Evolutionary conservation across 2,888 invertebrate genomes (phyloP).

Genomic region (Crematogaster levior): DNA sequence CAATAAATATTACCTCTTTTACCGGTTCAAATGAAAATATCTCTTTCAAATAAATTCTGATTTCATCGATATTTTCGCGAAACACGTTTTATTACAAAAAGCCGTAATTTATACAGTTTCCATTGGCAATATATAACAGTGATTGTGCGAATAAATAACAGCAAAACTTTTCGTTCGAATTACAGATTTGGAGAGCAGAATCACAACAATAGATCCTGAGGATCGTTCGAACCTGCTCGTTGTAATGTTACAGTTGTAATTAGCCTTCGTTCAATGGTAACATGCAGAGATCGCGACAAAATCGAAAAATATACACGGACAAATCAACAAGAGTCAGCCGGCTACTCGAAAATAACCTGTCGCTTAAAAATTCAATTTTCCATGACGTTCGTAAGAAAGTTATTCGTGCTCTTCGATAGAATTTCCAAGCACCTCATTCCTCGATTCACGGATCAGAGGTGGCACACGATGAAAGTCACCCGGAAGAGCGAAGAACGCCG

Average conservation of each 20-base stretch:
- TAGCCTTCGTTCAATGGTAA: slow-evolving; percentile 20
- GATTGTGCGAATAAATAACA: slow-evolving; percentile 22
- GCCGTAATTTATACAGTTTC: slow-evolving; percentile 21
- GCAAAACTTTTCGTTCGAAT: not conserved
- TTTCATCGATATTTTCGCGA: slow-evolving; percentile 18
- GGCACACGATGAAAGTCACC: slow-evolving; percentile 60
- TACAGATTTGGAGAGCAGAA: not conserved
- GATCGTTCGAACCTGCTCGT: not conserved
- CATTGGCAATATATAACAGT: not conserved
- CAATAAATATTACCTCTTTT: slow-evolving; percentile 37
- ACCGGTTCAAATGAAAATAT: slow-evolving; percentile 3
- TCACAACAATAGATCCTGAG: not conserved
- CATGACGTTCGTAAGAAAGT: slow-evolving; percentile 55
- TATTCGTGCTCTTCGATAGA: slow-evolving; percentile 56
- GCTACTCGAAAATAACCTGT: slow-evolving; percentile 65
- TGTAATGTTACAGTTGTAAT: slow-evolving; percentile 22
- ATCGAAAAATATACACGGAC: slow-evolving; percentile 10
- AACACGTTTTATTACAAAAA: slow-evolving; percentile 22
- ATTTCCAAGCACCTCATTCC: slow-evolving; percentile 61
- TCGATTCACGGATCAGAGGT: slow-evolving; percentile 42
- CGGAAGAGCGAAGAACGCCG: slow-evolving; percentile 30
- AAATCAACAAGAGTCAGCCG: slow-evolving; percentile 41
- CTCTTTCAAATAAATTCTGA: slow-evolving; percentile 36
- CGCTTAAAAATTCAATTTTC: slow-evolving; percentile 72
- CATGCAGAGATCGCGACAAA: slow-evolving; percentile 1